Evolutionary conservation across 2,113 vertebrate genomes (phyloP).

Genomic region (Pangasianodon gigas): DNA sequence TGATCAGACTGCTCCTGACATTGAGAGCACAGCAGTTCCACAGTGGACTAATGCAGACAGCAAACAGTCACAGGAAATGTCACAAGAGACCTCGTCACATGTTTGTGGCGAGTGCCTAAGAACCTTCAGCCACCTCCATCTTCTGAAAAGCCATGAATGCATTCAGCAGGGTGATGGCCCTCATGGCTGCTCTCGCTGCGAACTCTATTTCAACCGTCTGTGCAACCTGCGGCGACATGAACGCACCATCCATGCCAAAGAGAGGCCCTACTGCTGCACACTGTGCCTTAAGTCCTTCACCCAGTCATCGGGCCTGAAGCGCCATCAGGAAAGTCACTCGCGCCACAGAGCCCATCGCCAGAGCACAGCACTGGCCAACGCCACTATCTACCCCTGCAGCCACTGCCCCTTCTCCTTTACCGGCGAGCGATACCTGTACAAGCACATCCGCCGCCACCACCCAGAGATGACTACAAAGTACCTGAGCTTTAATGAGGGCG

Average conservation of each 20-base stretch:
- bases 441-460: conserved; percentile 76
- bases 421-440: conserved; percentile 70
- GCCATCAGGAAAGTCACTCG: conserved; percentile 68
- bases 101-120: conserved; percentile 67
- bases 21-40: conserved; percentile 18
- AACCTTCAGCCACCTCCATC: conserved; percentile 59
- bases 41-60: conserved; percentile 3
- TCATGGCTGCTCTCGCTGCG: conserved; percentile 66
- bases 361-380: conserved; percentile 56
- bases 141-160: conserved; percentile 69
- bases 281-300: conserved; percentile 69
- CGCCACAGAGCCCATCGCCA: conserved; percentile 50
- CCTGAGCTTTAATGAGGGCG: conserved; percentile 43
- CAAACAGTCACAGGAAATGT: not conserved
- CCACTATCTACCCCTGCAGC: conserved; percentile 67
- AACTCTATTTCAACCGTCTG: conserved; percentile 61
- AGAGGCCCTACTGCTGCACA: conserved; percentile 64
- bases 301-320: conserved; percentile 65
- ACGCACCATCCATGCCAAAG: conserved; percentile 58
- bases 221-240: conserved; percentile 70
- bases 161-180: conserved; percentile 39
- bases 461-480: conserved; percentile 63
- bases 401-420: conserved; percentile 78
- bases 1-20: conserved; percentile 13
- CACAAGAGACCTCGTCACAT: not conserved